Percentiles rank a stretch among this genome's conserved stretches.
phyloP scores from a whole-genome alignment of 2,888 invertebrate species.

The Hermaeophaga mercurialis region DNA sequence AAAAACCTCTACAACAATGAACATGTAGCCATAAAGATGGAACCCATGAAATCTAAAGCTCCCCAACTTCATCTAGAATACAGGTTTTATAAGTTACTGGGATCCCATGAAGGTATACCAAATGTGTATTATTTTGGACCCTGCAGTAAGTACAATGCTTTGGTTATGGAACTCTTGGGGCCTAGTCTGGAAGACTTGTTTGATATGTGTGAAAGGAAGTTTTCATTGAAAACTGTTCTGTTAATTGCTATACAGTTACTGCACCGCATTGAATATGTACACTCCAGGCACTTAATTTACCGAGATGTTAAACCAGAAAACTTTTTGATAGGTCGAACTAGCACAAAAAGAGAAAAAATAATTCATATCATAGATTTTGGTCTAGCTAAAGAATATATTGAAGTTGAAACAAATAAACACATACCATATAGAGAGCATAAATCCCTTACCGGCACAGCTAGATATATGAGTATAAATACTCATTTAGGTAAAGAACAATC shows the following conservation, averaged over 20 bases:
- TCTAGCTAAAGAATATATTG: slow-evolving; percentile 99
- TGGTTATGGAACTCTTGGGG: slow-evolving; percentile 98
- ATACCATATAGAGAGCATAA: slow-evolving; percentile 99
- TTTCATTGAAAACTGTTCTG: slow-evolving; percentile 75
- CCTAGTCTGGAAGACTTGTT: slow-evolving; percentile 99
- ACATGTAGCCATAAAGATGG: slow-evolving; percentile 99
- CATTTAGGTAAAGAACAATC: slow-evolving; percentile 99
- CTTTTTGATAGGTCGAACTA: slow-evolving; percentile 98
- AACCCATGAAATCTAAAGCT: slow-evolving; percentile 99
- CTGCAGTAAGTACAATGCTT: slow-evolving; percentile 99
- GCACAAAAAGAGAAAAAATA: slow-evolving; percentile 97
- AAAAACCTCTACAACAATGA: slow-evolving; percentile 99
- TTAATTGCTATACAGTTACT: slow-evolving; percentile 75
- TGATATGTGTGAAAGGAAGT: slow-evolving; percentile 98
- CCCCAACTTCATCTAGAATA: slow-evolving; percentile 99
- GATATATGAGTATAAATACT: slow-evolving; percentile 99
- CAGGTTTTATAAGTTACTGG: slow-evolving; percentile 99
- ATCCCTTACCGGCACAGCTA: slow-evolving; percentile 94
- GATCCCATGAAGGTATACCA: slow-evolving; percentile 97
- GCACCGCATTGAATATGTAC: slow-evolving; percentile 99
- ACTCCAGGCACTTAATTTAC: slow-evolving; percentile 98
- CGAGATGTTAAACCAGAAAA: slow-evolving; percentile 99
- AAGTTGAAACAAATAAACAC: slow-evolving; percentile 99
- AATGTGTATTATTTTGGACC: slow-evolving; percentile 99
- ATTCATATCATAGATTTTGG: slow-evolving; percentile 99